A percentile compares a stretch with the other conserved stretches of the same genome.
These are phyloP conservation scores for Cyanoramphus novaezelandiae DNA, from an alignment of 2,113 vertebrate species.

Conservation along the genomic window DNA sequence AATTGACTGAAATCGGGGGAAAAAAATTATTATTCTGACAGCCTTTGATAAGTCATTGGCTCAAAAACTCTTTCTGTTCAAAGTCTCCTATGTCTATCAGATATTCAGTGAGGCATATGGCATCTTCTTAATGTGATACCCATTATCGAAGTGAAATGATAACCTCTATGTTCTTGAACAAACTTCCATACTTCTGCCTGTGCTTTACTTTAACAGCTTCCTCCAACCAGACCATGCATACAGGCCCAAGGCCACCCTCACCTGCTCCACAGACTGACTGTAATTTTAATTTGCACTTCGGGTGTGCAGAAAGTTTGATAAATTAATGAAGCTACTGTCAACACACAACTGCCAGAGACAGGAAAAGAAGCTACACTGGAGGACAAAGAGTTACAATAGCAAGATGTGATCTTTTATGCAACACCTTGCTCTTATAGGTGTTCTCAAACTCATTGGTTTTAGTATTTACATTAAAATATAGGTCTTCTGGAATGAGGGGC, in stretches of 20 bases:
- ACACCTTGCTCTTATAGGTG: neutral
- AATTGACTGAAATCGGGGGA: slow-evolving; percentile 42
- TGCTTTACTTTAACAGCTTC: neutral
- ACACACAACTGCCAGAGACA: neutral
- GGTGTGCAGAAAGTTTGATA: neutral
- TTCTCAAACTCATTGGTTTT: neutral
- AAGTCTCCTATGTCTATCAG: slow-evolving; percentile 22
- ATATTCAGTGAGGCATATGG: neutral
- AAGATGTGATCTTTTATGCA: neutral
- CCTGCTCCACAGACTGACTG: neutral
- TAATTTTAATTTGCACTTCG: neutral
- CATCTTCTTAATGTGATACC: neutral
- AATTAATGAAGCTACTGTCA: neutral
- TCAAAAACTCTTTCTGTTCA: slow-evolving; percentile 11
- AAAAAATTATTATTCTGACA: slow-evolving; percentile 51
- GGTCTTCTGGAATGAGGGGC: neutral
- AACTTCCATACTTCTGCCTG: neutral
- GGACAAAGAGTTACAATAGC: neutral
- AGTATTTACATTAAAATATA: neutral
- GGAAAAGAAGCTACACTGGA: fast-evolving
- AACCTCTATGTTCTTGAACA: neutral
- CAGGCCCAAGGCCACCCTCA: neutral
- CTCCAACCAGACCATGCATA: neutral
- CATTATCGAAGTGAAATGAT: neutral
- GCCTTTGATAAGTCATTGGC: slow-evolving; percentile 35